These are phyloP conservation scores for Xenopus petersii DNA, from an alignment of 2,797 vertebrate genomes.

Conservation along the genomic window DNA sequence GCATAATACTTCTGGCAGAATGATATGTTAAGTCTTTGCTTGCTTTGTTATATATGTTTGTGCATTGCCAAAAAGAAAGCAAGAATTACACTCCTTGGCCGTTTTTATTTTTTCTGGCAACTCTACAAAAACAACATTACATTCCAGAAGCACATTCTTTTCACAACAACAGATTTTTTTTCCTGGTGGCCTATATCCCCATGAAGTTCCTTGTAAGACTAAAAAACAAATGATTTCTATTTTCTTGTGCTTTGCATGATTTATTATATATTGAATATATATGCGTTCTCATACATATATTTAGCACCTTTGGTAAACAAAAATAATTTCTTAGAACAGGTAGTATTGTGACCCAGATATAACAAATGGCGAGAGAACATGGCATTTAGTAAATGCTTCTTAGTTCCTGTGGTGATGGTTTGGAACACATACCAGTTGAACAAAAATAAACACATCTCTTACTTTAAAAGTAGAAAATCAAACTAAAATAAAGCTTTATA, in stretches of 20 bases:
- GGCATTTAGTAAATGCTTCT: background rate
- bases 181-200: background rate
- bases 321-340: background rate
- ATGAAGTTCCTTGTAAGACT: background rate
- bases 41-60: background rate
- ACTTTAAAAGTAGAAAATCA: too few relatives aligned
- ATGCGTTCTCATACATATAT: background rate
- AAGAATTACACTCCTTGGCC: background rate
- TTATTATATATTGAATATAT: background rate
- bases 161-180: background rate
- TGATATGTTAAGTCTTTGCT: constrained; percentile 1
- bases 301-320: background rate
- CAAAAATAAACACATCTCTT: too few relatives aligned
- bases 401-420: background rate
- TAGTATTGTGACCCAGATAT: background rate
- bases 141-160: background rate
- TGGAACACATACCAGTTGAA: too few relatives aligned
- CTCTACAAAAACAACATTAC: constrained; percentile 1
- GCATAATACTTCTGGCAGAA: background rate
- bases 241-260: too few relatives aligned
- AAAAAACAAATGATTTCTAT: background rate
- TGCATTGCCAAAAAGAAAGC: background rate
- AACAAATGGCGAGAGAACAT: background rate
- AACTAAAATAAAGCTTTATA: too few relatives aligned
- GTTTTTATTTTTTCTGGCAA: constrained; percentile 1